A percentile compares a stretch with the other conserved stretches of the same genome.
Evolutionary conservation across 2,113 vertebrate species (phyloP).

Genomic region (Bolborhynchus lineola): DNA sequence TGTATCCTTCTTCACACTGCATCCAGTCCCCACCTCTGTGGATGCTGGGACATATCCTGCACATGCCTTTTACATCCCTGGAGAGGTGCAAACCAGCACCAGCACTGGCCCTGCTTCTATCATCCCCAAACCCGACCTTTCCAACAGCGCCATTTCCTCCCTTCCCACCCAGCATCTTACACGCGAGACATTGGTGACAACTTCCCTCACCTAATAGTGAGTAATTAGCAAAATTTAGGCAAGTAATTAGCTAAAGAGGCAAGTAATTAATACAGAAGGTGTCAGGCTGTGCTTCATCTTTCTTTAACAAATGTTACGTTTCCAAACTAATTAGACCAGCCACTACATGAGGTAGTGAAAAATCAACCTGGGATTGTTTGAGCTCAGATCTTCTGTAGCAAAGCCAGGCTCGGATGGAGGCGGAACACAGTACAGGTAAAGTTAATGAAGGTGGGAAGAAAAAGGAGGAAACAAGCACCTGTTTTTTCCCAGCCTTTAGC

Average conservation of each 20-base stretch:
- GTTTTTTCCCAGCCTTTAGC: background rate
- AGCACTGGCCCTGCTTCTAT: background rate
- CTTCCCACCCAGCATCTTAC: background rate
- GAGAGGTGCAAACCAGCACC: background rate
- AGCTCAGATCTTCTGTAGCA: background rate
- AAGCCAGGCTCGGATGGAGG: fast-evolving
- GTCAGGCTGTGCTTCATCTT: background rate
- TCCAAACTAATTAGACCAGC: conserved; percentile 37
- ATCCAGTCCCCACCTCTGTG: background rate
- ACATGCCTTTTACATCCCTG: background rate
- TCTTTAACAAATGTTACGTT: background rate
- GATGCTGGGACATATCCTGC: background rate
- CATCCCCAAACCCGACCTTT: background rate
- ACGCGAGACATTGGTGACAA: fast-evolving
- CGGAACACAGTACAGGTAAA: background rate
- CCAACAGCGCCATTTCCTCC: background rate
- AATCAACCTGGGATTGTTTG: background rate
- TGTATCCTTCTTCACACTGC: background rate
- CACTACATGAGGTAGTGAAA: background rate
- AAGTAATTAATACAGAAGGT: conserved; percentile 42
- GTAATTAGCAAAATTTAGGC: too few relatives aligned
- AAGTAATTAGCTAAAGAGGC: conserved; percentile 28
- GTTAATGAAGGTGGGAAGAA: background rate
- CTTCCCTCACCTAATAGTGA: background rate
- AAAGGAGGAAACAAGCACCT: background rate